phyloP scores from a whole-genome alignment of 2,113 vertebrate species.

The Paramormyrops kingsleyae region DNA sequence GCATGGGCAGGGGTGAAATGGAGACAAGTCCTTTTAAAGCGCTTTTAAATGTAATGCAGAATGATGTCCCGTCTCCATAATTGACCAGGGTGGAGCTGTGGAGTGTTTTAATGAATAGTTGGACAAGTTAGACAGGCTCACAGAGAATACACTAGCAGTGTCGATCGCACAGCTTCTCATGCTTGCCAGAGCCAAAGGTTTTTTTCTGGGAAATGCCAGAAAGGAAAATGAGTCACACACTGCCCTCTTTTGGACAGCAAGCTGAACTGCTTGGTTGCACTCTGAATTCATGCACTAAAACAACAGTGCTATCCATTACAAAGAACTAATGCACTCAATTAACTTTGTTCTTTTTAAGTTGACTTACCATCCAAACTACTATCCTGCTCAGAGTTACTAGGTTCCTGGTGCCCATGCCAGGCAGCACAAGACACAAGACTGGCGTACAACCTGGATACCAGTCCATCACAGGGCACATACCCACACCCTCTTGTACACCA shows the following conservation, averaged over 20 bases:
- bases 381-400: background rate
- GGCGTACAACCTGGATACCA: background rate
- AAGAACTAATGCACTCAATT: background rate
- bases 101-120: slow-evolving; percentile 32
- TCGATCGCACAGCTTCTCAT: background rate
- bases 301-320: slow-evolving; percentile 50
- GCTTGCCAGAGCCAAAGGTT: slow-evolving; percentile 10
- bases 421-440: background rate
- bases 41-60: slow-evolving; percentile 42
- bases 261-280: background rate
- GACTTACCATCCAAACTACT: background rate
- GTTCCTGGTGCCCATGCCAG: background rate
- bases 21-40: slow-evolving; percentile 15
- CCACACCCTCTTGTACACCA: background rate
- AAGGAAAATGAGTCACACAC: slow-evolving; percentile 10
- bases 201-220: slow-evolving; percentile 11
- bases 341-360: background rate
- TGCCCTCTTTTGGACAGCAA: slow-evolving; percentile 23
- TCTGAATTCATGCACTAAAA: slow-evolving; percentile 1
- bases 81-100: slow-evolving; percentile 28
- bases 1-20: background rate
- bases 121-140: slow-evolving; percentile 30
- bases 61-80: slow-evolving; percentile 30
- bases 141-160: slow-evolving; percentile 16
- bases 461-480: background rate